phyloP scores from a whole-genome alignment of 2,888 invertebrate genomes.

The Germaria angustata region DNA sequence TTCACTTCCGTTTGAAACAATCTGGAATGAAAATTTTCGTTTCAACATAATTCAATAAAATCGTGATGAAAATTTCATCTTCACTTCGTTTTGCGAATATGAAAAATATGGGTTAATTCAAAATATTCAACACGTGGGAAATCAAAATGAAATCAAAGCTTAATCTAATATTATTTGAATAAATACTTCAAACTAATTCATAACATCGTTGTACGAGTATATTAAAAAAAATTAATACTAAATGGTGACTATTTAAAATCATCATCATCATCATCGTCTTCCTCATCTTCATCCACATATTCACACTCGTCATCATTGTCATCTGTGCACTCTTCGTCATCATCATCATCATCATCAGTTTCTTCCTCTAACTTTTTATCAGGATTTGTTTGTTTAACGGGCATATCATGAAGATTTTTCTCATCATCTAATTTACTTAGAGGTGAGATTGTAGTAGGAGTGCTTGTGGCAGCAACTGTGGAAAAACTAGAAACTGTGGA shows the following conservation, averaged over 20 bases:
- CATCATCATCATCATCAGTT: conserved; percentile 54
- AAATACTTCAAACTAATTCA: neutral
- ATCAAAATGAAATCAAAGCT: neutral
- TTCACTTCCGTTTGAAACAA: too few species aligned
- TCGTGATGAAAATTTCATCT: too few species aligned
- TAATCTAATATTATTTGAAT: neutral
- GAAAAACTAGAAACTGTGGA: neutral
- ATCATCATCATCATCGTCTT: conserved; percentile 67
- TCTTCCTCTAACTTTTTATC: neutral
- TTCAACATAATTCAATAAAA: too few species aligned
- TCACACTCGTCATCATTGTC: conserved; percentile 67
- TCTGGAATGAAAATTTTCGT: too few species aligned
- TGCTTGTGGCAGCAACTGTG: neutral
- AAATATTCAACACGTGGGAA: too few species aligned
- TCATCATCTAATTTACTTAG: conserved; percentile 48
- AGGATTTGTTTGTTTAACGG: neutral
- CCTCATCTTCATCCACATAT: conserved; percentile 63
- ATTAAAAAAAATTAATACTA: too few species aligned
- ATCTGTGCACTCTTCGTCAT: conserved; percentile 65
- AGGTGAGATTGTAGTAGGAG: conserved; percentile 16
- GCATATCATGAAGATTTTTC: conserved; percentile 35
- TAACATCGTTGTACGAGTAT: conserved; percentile 10
- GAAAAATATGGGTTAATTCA: too few species aligned
- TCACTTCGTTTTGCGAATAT: too few species aligned
- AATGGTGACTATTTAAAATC: conserved; percentile 69